Evolutionary conservation across 2,113 vertebrate genomes (phyloP), one percentile per base, ranked within the genome.

Genomic region (Uropsilus gracilis): DNA sequence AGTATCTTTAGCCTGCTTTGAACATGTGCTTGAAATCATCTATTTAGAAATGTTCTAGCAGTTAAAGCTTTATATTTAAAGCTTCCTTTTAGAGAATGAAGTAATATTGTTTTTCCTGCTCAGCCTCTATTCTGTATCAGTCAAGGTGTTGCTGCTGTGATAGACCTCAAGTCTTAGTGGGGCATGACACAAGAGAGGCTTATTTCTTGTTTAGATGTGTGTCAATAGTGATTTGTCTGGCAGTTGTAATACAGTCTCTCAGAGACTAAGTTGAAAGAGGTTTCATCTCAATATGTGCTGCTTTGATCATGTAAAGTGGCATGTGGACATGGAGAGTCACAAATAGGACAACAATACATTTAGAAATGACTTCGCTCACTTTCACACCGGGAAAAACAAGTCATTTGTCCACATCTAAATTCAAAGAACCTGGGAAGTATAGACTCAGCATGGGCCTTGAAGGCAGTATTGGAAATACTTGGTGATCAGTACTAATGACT

Each of bases 21-120:
- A 89, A 9, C 72, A 1, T 64, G 44, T 63, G 44, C 57, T 94
- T 82, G 68, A 55, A 69, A 86, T 32, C 4, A 78, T 10, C 28
- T 91, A n/a, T 75, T 73, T 93, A 87, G 90, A 57, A 89, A 55
- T 50, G 28, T 14, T 61, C 50, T 50, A 42, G 50, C 37, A 89
- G 48, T 82, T 91, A 17, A 73, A 46, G 16, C 1, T 72, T 76
- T 48, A 81, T 88, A 37, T 32, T 66, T 90, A 75, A 75, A 68
- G 4, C 53, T 53, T 57, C 53, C 42, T 32, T 66, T 88, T 71
- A 44, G 48, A 71, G 46, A 68, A 14, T 48, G 28, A 28, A 64
- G 9, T 61, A 63, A 13, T 61, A 63, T 68, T 75, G 12, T 57
- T 95, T 73, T 44, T 86, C 50, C 22, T 90, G n/a, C 9, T 44